Conservation (phyloP, 2,797 vertebrate genomes). For the Prunella strophiata region DNA sequence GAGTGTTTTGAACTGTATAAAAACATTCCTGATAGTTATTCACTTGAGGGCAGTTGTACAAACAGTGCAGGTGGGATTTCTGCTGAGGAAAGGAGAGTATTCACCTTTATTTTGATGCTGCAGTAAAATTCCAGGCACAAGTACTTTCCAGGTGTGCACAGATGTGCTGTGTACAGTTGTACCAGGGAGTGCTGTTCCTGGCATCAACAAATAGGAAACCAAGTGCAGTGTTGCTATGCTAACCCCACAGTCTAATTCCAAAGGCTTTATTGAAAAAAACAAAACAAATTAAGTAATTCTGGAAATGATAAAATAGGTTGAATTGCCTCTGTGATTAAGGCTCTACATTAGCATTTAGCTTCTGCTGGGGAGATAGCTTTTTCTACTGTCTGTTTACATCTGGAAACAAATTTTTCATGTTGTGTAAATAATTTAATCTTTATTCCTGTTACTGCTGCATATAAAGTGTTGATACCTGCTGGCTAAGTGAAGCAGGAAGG, state of each 20-base stretch:
- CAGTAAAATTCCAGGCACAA: not conserved
- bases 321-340: not conserved
- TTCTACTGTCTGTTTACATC: slow-evolving; percentile 19
- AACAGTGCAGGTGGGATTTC: not conserved
- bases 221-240: not conserved
- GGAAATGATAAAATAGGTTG: slow-evolving; percentile 50
- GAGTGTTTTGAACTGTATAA: not conserved
- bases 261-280: slow-evolving; percentile 57
- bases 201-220: not conserved
- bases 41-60: not conserved
- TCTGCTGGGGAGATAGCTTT: slow-evolving; percentile 14
- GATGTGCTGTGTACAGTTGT: not conserved
- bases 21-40: not conserved
- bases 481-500: not conserved
- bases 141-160: not conserved
- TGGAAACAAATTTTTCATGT: slow-evolving; percentile 36
- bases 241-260: slow-evolving; percentile 8
- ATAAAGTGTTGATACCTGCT: slow-evolving; percentile 23
- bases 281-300: slow-evolving; percentile 61
- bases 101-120: not conserved
- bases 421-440: slow-evolving; percentile 55
- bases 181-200: not conserved
- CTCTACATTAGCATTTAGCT: not conserved
- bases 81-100: not conserved
- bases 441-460: slow-evolving; percentile 38